Evolutionary conservation across 1,140 invertebrate genomes (phyloP).

Genomic region (Pogonomyrmex barbatus): DNA sequence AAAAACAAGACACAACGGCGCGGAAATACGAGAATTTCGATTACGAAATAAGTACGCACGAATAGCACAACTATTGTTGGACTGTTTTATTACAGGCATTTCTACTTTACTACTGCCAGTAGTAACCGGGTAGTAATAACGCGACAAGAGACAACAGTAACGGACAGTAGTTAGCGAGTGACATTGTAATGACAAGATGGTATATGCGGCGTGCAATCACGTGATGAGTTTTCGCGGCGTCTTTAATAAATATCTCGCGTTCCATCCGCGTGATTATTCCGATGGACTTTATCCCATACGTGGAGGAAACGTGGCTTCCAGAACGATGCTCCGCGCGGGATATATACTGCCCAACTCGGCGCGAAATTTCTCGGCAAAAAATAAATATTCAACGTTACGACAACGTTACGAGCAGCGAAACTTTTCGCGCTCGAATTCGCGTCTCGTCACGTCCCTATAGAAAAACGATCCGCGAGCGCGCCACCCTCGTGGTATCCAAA

Average conservation of each 20-base stretch:
- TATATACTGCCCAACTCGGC: conserved; percentile 59
- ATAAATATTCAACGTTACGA: conserved; percentile 60
- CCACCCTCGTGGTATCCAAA: conserved; percentile 9
- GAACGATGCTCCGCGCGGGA: conserved; percentile 14
- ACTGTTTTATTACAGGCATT: conserved; percentile 23
- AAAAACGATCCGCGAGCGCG: conserved; percentile 40
- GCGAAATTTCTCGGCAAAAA: conserved; percentile 50
- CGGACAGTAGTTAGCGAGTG: conserved; percentile 21
- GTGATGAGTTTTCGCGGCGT: conserved; percentile 32
- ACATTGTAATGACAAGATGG: conserved; percentile 12
- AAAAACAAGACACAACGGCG: background rate
- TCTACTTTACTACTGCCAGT: conserved; percentile 38
- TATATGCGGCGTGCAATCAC: conserved; percentile 29
- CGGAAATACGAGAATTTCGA: background rate
- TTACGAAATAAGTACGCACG: conserved; percentile 7
- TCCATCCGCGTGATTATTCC: conserved; percentile 64
- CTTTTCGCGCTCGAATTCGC: conserved; percentile 47
- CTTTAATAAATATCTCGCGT: conserved; percentile 55
- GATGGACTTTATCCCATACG: background rate
- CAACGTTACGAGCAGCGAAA: conserved; percentile 59
- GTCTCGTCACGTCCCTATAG: conserved; percentile 46
- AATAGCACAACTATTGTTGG: conserved; percentile 5
- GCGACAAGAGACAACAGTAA: conserved; percentile 12
- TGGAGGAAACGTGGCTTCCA: conserved; percentile 8
- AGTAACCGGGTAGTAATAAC: conserved; percentile 41